A percentile compares a stretch with the other conserved stretches of the same genome.
Evolutionary conservation across 53 echinoderm and acorn worm species (phyloP).

Genomic region (Hippasteria phrygiana): DNA sequence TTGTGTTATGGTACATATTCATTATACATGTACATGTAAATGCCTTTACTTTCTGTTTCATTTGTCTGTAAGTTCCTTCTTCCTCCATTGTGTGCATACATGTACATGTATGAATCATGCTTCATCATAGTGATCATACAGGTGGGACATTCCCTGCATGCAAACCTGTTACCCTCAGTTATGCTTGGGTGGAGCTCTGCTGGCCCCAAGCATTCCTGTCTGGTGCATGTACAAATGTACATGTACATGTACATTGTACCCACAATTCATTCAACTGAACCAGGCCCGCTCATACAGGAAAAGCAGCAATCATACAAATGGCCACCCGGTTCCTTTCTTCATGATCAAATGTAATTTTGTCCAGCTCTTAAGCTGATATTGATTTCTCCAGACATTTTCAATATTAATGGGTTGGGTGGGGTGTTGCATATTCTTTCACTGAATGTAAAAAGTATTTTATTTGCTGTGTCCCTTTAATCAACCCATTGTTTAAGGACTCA

Average conservation of each 20-base stretch:
- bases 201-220: background rate
- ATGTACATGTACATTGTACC: background rate
- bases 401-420: too few relatives aligned
- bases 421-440: too few relatives aligned
- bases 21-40: background rate
- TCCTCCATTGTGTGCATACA: background rate
- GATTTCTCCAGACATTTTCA: too few relatives aligned
- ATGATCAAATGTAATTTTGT: too few relatives aligned
- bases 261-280: too few relatives aligned
- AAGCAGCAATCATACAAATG: too few relatives aligned
- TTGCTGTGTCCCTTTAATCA: too few relatives aligned
- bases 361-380: too few relatives aligned
- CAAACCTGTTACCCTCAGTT: background rate
- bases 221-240: background rate
- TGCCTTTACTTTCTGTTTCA: background rate
- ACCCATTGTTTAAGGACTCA: too few relatives aligned
- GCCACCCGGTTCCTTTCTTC: too few relatives aligned
- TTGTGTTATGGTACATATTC: background rate
- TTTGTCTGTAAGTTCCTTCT: background rate
- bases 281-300: too few relatives aligned
- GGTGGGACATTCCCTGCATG: background rate
- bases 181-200: conserved; percentile 3
- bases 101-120: conserved; percentile 3
- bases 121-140: background rate
- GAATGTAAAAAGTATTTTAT: too few relatives aligned